phyloP scores from a whole-genome alignment of 2,113 vertebrate species.

The Mionectes macconnelli region DNA sequence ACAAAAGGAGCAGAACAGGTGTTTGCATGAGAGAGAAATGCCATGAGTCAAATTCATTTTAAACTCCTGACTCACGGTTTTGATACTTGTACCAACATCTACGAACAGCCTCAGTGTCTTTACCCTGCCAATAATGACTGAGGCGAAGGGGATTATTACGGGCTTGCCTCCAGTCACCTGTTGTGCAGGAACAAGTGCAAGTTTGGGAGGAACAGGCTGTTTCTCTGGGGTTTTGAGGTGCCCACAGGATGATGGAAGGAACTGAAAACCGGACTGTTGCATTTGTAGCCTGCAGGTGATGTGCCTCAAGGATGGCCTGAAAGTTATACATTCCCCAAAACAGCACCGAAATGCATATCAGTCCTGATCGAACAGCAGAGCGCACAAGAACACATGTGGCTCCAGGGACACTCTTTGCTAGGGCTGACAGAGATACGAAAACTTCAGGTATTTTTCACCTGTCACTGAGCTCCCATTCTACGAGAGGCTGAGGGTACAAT shows the following conservation, averaged over 20 bases:
- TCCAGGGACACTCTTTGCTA: rapidly evolving
- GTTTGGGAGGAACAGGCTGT: no score
- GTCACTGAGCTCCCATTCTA: rapidly evolving
- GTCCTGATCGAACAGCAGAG: rapidly evolving
- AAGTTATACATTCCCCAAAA: rapidly evolving
- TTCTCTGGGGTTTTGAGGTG: no score
- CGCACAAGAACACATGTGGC: rapidly evolving
- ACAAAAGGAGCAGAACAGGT: neutral
- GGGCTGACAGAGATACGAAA: no score
- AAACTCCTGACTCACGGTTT: neutral
- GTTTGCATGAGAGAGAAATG: neutral
- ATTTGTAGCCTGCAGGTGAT: rapidly evolving
- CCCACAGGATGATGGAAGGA: rapidly evolving
- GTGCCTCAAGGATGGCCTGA: rapidly evolving
- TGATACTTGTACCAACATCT: neutral
- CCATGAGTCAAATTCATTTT: neutral
- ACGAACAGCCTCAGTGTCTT: rapidly evolving
- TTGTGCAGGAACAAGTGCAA: rapidly evolving
- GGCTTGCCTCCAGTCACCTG: neutral
- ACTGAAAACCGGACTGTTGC: rapidly evolving
- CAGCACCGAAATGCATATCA: rapidly evolving
- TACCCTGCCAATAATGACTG: neutral
- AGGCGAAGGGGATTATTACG: rapidly evolving
- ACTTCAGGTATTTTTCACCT: no score
- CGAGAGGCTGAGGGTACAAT: rapidly evolving